phyloP scores from a whole-genome alignment of 1,140 invertebrate genomes.

The Trichoplusia ni region DNA sequence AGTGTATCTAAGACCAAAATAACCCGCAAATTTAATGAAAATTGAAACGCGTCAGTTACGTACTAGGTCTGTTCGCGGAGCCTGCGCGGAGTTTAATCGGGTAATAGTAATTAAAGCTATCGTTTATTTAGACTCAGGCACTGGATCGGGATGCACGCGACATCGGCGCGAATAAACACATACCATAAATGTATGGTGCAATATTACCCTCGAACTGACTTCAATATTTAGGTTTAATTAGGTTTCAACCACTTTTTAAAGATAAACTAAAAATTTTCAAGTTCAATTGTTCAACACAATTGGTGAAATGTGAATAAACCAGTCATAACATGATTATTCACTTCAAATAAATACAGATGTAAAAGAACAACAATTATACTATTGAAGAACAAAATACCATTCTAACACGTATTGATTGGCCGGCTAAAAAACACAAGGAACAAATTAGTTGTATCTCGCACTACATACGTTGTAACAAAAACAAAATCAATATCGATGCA shows the following conservation, averaged over 20 bases:
- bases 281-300: no score
- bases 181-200: no score
- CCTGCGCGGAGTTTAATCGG: conserved; percentile 37
- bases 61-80: not conserved
- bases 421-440: conserved; percentile 3
- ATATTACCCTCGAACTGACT: no score
- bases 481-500: conserved; percentile 28
- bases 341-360: no score
- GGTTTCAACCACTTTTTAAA: no score
- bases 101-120: conserved; percentile 45
- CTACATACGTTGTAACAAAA: conserved; percentile 24
- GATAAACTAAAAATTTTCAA: no score
- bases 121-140: conserved; percentile 30
- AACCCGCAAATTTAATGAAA: not conserved
- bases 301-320: no score
- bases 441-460: conserved; percentile 17
- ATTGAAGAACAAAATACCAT: not conserved
- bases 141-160: not conserved
- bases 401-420: not conserved
- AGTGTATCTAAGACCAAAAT: not conserved
- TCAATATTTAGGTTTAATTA: no score
- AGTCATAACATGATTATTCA: no score
- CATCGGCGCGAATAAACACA: not conserved
- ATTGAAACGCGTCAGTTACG: conserved; percentile 18
- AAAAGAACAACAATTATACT: not conserved